Percentiles rank a stretch among this genome's conserved stretches.
Evolutionary conservation across 1,140 invertebrate species (phyloP).

Genomic region (Zelostemma sp.): DNA sequence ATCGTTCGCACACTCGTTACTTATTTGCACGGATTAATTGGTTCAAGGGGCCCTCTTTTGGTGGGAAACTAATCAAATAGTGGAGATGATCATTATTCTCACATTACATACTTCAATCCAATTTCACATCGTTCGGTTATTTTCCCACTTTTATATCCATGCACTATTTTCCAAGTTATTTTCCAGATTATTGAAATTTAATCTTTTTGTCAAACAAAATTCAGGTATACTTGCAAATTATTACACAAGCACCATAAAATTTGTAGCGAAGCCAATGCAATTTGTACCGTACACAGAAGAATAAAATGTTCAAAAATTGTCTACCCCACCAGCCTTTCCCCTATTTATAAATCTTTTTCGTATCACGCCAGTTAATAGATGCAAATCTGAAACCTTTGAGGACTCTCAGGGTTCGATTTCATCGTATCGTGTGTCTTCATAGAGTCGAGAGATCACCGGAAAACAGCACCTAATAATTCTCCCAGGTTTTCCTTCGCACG

Average conservation of each 20-base stretch:
- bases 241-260: too few relatives aligned
- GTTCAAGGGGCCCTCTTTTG: conserved; percentile 41
- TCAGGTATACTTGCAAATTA: too few relatives aligned
- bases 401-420: conserved; percentile 37
- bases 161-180: background rate
- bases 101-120: conserved; percentile 8
- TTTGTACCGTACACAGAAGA: too few relatives aligned
- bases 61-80: conserved; percentile 52
- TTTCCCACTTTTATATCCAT: background rate
- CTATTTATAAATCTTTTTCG: conserved; percentile 23
- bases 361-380: conserved; percentile 26
- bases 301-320: too few relatives aligned
- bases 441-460: conserved; percentile 27
- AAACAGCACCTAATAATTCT: background rate
- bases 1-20: conserved; percentile 51
- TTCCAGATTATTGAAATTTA: too few relatives aligned
- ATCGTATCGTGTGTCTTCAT: conserved; percentile 30
- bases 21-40: conserved; percentile 67
- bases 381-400: conserved; percentile 36
- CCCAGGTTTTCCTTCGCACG: too few relatives aligned
- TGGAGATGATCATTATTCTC: conserved; percentile 15
- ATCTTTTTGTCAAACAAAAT: too few relatives aligned
- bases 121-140: background rate
- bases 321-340: too few relatives aligned
- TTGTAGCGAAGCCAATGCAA: too few relatives aligned